Conservation (phyloP, 1,140 invertebrate species). For the Pseudomyrmex dendroicus region DNA sequence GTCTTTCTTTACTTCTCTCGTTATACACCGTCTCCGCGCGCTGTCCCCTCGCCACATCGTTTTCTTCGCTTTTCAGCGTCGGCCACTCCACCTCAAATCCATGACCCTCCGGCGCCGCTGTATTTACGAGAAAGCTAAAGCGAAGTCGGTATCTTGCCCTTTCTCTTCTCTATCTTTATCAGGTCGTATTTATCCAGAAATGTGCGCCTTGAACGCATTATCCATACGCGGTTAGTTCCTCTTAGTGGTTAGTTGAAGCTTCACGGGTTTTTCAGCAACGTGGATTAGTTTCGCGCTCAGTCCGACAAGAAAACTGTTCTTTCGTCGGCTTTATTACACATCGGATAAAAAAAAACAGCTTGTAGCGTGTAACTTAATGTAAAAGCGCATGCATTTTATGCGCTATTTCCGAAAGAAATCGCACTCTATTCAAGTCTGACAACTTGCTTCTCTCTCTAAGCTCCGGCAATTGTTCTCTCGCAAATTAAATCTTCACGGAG, state of each 20-base stretch:
- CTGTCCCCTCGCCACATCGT: neutral
- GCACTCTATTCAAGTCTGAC: too few species aligned
- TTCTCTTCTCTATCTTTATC: neutral
- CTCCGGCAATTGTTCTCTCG: too few species aligned
- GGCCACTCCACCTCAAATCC: constrained; percentile 33
- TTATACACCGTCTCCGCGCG: constrained; percentile 22
- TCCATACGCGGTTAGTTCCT: neutral
- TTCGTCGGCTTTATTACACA: neutral
- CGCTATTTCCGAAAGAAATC: too few species aligned
- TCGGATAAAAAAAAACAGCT: neutral
- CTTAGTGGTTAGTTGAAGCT: neutral
- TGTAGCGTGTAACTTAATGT: neutral
- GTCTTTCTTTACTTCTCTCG: constrained; percentile 54
- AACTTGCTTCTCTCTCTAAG: too few species aligned
- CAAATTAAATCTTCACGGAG: too few species aligned
- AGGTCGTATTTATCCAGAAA: neutral
- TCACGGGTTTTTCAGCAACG: neutral
- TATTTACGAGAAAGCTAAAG: constrained; percentile 29
- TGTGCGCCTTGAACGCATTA: neutral
- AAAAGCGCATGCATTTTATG: neutral
- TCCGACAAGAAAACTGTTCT: constrained; percentile 1
- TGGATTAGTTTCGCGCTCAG: constrained; percentile 12
- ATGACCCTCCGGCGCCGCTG: constrained; percentile 42
- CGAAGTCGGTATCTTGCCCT: constrained; percentile 9
- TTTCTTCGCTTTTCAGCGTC: constrained; percentile 47